Conservation (phyloP, 1,140 invertebrate genomes). For the Chironomus striatipennis region DNA sequence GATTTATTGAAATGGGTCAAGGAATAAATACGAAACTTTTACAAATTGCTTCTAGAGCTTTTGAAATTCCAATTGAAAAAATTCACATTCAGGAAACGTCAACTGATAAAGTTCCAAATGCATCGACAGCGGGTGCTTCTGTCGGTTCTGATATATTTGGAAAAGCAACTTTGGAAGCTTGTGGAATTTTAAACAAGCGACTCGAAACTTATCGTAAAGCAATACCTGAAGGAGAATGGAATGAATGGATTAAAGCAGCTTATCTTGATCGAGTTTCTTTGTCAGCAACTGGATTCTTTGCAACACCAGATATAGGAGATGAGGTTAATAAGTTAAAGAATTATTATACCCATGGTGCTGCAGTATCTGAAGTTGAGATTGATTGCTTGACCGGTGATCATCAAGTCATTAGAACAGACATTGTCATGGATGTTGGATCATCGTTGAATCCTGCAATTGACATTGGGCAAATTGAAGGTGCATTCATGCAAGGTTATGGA, state of each 20-base stretch:
- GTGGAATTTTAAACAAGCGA: slow-evolving; percentile 46
- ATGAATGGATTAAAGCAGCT: slow-evolving; percentile 52
- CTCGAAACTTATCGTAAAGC: slow-evolving; percentile 45
- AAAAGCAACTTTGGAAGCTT: slow-evolving; percentile 57
- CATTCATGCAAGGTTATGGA: slow-evolving; percentile 58
- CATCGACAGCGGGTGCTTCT: slow-evolving; percentile 56
- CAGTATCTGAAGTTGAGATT: slow-evolving; percentile 47
- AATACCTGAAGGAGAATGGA: slow-evolving; percentile 50
- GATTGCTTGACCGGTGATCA: slow-evolving; percentile 53
- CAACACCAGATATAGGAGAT: slow-evolving; percentile 41
- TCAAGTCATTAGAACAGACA: slow-evolving; percentile 54
- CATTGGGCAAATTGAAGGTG: slow-evolving; percentile 65
- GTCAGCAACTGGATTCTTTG: slow-evolving; percentile 54
- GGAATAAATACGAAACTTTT: slow-evolving; percentile 56
- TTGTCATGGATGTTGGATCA: slow-evolving; percentile 61
- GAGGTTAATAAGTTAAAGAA: slow-evolving; percentile 41
- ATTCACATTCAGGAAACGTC: slow-evolving; percentile 57
- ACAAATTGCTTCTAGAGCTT: slow-evolving; percentile 46
- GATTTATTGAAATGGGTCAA: slow-evolving; percentile 62
- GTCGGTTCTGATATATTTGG: slow-evolving; percentile 59
- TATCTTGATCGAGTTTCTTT: slow-evolving; percentile 50
- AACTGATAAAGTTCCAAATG: slow-evolving; percentile 61
- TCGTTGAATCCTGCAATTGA: slow-evolving; percentile 62
- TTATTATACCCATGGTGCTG: slow-evolving; percentile 48
- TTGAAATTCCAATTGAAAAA: slow-evolving; percentile 47